These are phyloP conservation scores for Electrona antarctica DNA, from an alignment of 2,113 vertebrate genomes.

Conservation along the genomic window DNA sequence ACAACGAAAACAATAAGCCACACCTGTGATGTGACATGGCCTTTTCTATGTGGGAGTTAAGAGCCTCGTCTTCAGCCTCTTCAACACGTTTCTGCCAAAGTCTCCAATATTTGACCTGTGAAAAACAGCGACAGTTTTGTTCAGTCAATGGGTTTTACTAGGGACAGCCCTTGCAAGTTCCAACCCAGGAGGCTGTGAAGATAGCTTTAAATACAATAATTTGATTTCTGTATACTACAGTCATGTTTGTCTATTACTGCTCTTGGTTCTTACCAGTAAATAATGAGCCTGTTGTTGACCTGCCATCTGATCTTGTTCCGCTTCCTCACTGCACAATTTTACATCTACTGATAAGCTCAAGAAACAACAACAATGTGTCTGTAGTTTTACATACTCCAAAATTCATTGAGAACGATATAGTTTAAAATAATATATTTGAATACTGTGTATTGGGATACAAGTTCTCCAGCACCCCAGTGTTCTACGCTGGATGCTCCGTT, in stretches of 20 bases:
- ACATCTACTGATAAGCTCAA: slow-evolving; percentile 79
- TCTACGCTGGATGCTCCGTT: slow-evolving; percentile 60
- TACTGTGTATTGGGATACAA: slow-evolving; percentile 83
- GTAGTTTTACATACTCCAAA: background rate
- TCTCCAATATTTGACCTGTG: slow-evolving; percentile 84
- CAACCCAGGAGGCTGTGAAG: slow-evolving; percentile 73
- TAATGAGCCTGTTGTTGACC: slow-evolving; percentile 62
- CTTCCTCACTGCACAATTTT: slow-evolving; percentile 68
- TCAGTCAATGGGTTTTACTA: slow-evolving; percentile 71
- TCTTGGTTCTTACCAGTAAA: slow-evolving; percentile 82
- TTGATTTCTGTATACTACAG: background rate
- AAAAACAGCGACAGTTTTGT: slow-evolving; percentile 76
- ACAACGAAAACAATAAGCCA: slow-evolving; percentile 3
- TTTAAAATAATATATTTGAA: background rate
- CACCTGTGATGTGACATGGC: slow-evolving; percentile 82
- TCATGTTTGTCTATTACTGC: background rate
- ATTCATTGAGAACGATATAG: too few species aligned
- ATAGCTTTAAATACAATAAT: background rate
- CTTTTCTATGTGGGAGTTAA: slow-evolving; percentile 57
- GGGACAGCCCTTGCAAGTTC: slow-evolving; percentile 68
- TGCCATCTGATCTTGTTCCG: slow-evolving; percentile 62
- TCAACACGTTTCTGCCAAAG: slow-evolving; percentile 81
- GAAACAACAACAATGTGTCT: slow-evolving; percentile 40
- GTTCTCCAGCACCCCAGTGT: slow-evolving; percentile 80
- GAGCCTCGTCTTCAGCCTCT: slow-evolving; percentile 79